Evolutionary conservation across 2,113 vertebrate species (phyloP).

Genomic region (Addax nasomaculatus): DNA sequence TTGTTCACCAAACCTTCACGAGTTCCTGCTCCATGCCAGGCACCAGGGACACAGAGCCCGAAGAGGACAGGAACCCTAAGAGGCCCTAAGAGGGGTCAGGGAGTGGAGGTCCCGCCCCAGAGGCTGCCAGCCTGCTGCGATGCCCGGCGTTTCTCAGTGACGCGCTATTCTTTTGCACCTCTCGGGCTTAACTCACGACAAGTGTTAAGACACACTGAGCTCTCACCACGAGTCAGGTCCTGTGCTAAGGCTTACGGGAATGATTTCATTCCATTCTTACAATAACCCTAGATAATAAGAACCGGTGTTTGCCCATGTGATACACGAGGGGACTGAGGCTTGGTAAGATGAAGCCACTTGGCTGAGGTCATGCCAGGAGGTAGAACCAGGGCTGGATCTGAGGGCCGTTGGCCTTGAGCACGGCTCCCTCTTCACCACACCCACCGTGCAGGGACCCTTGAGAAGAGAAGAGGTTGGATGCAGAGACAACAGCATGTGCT

Average conservation of each 20-base stretch:
- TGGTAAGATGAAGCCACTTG: not conserved
- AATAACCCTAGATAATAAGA: not conserved
- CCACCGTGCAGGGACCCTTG: not conserved
- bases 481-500: not conserved
- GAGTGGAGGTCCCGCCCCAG: too few relatives aligned
- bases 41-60: not conserved
- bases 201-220: too few relatives aligned
- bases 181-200: not conserved
- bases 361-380: not conserved
- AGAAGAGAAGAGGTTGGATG: not conserved
- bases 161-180: not conserved
- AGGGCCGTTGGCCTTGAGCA: too few relatives aligned
- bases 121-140: accelerated
- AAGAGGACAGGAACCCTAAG: not conserved
- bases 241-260: not conserved
- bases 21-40: not conserved
- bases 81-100: not conserved
- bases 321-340: not conserved
- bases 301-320: not conserved
- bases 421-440: not conserved
- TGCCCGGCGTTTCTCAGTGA: not conserved
- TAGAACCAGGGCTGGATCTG: not conserved
- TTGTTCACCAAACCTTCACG: not conserved
- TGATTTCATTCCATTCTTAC: not conserved
- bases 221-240: not conserved